These are phyloP conservation scores for Pygocentrus nattereri DNA, from an alignment of 2,797 vertebrate genomes.

Conservation along the genomic window DNA sequence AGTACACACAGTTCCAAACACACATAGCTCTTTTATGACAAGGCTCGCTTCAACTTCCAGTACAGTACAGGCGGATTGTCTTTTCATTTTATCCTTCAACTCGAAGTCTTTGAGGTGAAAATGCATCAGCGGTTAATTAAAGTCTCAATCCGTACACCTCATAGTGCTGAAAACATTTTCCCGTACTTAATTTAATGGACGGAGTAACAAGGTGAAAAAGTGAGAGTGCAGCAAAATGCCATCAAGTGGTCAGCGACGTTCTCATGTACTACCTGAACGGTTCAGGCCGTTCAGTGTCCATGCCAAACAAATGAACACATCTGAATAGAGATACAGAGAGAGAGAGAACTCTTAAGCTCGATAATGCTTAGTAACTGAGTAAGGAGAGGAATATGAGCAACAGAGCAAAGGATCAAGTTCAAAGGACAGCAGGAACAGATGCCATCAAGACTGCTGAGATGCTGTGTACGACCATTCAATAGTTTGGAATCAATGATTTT, in stretches of 20 bases:
- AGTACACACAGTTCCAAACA: constrained; percentile 47
- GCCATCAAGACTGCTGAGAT: neutral
- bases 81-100: constrained; percentile 20
- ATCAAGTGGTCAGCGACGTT: constrained; percentile 13
- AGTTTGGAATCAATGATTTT: neutral
- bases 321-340: constrained; percentile 21
- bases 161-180: constrained; percentile 24
- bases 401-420: constrained; percentile 1
- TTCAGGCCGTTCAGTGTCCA: constrained; percentile 35
- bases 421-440: neutral
- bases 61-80: constrained; percentile 49
- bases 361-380: constrained; percentile 43
- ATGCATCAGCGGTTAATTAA: constrained; percentile 14
- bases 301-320: constrained; percentile 12
- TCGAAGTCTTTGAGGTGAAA: constrained; percentile 47
- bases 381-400: constrained; percentile 27
- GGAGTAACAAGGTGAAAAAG: constrained; percentile 15
- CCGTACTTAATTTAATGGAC: constrained; percentile 11
- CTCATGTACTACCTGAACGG: constrained; percentile 32
- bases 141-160: constrained; percentile 12
- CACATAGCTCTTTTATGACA: constrained; percentile 41
- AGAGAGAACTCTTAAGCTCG: constrained; percentile 18
- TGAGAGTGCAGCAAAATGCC: constrained; percentile 25
- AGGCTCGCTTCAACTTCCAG: constrained; percentile 42
- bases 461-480: constrained; percentile 6